Base-by-base conservation (phyloP, 1,140 invertebrate genomes). In the Drosophila pandora region DNA sequence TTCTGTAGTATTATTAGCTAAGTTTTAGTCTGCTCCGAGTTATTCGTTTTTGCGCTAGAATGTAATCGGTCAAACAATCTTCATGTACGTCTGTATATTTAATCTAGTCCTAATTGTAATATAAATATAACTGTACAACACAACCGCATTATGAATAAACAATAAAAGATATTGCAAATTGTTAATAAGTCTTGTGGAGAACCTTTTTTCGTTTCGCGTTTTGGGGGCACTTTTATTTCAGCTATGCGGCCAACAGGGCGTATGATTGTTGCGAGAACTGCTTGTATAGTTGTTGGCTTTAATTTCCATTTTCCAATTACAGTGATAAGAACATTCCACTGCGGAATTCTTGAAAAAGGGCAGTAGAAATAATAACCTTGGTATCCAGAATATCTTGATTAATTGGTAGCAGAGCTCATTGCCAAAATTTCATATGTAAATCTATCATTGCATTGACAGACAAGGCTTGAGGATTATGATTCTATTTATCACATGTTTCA, bases 71-170 rank as follows among this genome's bases (percentile, higher is more conserved):
- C 62, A 73, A 65, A 62, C 73, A 64, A 57, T 81, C 58, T 81
- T 85, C 48, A 85, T 85, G 74, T 79, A 76, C 59, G 57, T 61
- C 68, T 69, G 65, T 65, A 84, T 76, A 84, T 74, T 74, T 87
- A 87, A 76, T 88, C 82, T 87, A 87, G 82, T 87, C 82, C 79
- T 87, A 88, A 87, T 75, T 87, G 56, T 87, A 87, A 87, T 78
- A 76, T 88, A 84, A 76, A 62, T 87, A 81, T 85, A 87, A 79
- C 45, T 88, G 83, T 87, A 87, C 67, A 69, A 76, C 67, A 63
- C 52, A 50, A 56, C 30, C 3, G 21, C 43, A 47, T 45, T 60
- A 73, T 57, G 55, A 80, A 54, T 55, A 64, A 61, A 79, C 47
- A 79, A 83, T 83, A 84, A 83, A 84, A 63, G 34, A 68, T 81